Evolutionary conservation across 2,888 invertebrate genomes (phyloP).

Genomic region (Pachliopta kotzebuea): DNA sequence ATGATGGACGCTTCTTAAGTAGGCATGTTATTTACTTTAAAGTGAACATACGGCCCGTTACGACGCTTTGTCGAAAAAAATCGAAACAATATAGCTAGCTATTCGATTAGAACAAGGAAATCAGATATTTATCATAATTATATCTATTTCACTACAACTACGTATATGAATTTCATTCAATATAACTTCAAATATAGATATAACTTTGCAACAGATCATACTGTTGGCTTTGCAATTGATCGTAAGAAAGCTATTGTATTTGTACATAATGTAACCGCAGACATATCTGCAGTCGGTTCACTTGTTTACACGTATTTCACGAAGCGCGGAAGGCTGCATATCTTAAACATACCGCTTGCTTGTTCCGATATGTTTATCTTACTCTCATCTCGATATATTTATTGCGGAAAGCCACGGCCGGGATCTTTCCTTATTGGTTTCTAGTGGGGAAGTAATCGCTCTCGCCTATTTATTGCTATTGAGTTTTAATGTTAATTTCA

Average conservation of each 20-base stretch:
- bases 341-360: constrained; percentile 65
- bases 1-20: no score
- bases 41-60: no score
- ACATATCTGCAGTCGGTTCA: constrained; percentile 56
- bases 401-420: constrained; percentile 65
- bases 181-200: no score
- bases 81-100: no score
- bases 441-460: constrained; percentile 52
- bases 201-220: neutral
- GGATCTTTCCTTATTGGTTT: constrained; percentile 64
- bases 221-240: neutral
- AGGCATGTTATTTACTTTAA: no score
- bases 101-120: no score
- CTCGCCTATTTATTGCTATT: constrained; percentile 53
- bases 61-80: no score
- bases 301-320: constrained; percentile 69
- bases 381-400: constrained; percentile 74
- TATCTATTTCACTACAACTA: neutral
- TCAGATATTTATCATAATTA: no score
- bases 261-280: constrained; percentile 43
- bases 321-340: constrained; percentile 68
- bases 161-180: neutral
- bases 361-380: constrained; percentile 70
- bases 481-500: constrained; percentile 43
- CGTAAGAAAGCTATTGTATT: neutral